These are phyloP conservation scores for Thecophora atra DNA, from an alignment of 2,888 invertebrate species.

Conservation along the genomic window DNA sequence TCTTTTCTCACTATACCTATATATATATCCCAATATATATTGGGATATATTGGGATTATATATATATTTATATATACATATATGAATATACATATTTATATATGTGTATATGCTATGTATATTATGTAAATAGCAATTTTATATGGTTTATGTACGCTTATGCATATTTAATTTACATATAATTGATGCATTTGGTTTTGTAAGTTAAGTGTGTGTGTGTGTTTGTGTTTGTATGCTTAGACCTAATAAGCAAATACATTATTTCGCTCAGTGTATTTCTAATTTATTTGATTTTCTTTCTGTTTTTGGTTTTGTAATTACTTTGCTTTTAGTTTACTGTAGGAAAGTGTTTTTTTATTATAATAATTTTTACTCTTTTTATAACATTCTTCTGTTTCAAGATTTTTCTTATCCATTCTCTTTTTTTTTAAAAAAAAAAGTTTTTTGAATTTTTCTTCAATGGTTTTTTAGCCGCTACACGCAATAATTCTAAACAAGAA, in stretches of 20 bases:
- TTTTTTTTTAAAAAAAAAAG: conserved; percentile 36
- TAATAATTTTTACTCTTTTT: conserved; percentile 35
- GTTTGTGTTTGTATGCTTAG: conserved; percentile 37
- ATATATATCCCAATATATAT: too few species aligned
- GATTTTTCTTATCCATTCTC: conserved; percentile 32
- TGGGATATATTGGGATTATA: too few species aligned
- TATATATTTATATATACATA: conserved; percentile 27
- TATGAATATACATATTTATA: conserved; percentile 12
- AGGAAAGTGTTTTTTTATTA: conserved; percentile 39
- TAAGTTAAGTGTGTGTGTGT: conserved; percentile 17
- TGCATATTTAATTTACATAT: conserved; percentile 14
- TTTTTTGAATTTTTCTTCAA: conserved; percentile 39
- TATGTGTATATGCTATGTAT: conserved; percentile 18
- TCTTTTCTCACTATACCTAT: conserved; percentile 24
- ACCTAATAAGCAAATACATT: conserved; percentile 22
- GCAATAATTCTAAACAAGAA: conserved; percentile 56
- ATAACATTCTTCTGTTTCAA: conserved; percentile 38
- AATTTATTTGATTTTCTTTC: conserved; percentile 27
- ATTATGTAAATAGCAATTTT: conserved; percentile 29
- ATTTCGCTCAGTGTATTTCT: conserved; percentile 32
- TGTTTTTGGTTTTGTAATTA: conserved; percentile 14
- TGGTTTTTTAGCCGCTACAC: conserved; percentile 39
- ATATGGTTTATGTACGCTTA: conserved; percentile 28
- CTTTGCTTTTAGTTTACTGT: conserved; percentile 36
- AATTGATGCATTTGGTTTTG: conserved; percentile 12